Conservation (phyloP, 2,797 vertebrate genomes). For the Phalloptychus januarius region DNA sequence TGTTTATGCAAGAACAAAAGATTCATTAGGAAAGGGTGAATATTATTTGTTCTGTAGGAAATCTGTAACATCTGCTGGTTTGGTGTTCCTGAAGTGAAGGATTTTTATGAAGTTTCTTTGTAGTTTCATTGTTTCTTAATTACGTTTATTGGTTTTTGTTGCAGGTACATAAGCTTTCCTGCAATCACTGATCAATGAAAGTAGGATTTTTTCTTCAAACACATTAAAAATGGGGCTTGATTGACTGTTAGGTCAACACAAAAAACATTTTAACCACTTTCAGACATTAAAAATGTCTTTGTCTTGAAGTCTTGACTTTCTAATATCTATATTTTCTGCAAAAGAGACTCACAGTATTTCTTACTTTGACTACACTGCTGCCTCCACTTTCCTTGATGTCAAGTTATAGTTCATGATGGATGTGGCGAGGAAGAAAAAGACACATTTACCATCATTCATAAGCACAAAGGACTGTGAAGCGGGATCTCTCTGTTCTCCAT, state of each 20-base stretch:
- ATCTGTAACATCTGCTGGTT: conserved; percentile 67
- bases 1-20: conserved; percentile 8
- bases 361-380: too few species aligned
- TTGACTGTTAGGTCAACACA: neutral
- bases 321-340: neutral
- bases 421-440: too few species aligned
- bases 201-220: conserved; percentile 3
- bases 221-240: neutral
- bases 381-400: too few species aligned
- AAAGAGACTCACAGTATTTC: too few species aligned
- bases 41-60: conserved; percentile 31
- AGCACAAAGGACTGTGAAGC: too few species aligned
- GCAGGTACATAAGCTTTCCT: conserved; percentile 19
- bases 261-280: neutral
- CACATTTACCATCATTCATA: too few species aligned
- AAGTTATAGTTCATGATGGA: too few species aligned
- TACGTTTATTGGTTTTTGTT: conserved; percentile 17
- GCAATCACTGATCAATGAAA: conserved; percentile 27
- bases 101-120: conserved; percentile 51
- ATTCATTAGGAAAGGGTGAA: neutral
- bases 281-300: neutral
- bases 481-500: too few species aligned
- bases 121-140: conserved; percentile 28
- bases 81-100: conserved; percentile 41
- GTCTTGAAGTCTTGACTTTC: neutral